These are phyloP conservation scores for Chionomys nivalis DNA, from an alignment of 2,113 vertebrate genomes.

Conservation along the genomic window DNA sequence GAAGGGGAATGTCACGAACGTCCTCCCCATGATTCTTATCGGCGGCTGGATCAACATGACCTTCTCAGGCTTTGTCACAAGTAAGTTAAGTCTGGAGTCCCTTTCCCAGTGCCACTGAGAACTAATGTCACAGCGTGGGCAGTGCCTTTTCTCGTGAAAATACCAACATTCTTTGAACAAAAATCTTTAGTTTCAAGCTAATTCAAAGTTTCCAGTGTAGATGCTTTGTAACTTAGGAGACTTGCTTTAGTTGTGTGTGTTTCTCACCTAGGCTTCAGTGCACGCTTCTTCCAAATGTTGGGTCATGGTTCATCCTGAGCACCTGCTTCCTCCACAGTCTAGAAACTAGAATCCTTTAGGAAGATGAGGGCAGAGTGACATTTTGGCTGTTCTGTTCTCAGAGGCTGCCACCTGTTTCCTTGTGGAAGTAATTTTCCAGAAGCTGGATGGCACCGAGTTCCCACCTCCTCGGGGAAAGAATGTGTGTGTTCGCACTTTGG, in stretches of 20 bases:
- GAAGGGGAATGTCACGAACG: slow-evolving; percentile 99
- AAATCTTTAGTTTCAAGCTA: neutral
- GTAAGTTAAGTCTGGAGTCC: slow-evolving; percentile 85
- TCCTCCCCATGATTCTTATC: slow-evolving; percentile 99
- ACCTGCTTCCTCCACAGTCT: neutral
- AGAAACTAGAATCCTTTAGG: neutral
- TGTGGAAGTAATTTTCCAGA: slow-evolving; percentile 11
- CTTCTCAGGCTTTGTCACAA: slow-evolving; percentile 99
- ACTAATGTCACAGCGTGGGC: neutral
- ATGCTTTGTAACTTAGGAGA: neutral
- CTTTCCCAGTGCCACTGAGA: neutral
- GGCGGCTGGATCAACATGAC: slow-evolving; percentile 99
- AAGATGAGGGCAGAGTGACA: neutral
- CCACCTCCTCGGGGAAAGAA: slow-evolving; percentile 1
- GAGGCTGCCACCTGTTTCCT: slow-evolving; percentile 47
- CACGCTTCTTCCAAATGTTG: neutral
- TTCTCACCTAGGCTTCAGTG: neutral
- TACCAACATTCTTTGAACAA: neutral
- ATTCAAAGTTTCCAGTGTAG: neutral
- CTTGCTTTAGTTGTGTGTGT: neutral
- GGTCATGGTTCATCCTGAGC: slow-evolving; percentile 21
- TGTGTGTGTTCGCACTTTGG: neutral
- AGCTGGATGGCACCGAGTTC: neutral
- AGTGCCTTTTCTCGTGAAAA: neutral
- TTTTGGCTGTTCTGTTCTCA: slow-evolving; percentile 10